Base-by-base conservation (phyloP, 2,113 vertebrate genomes). In the Cottus gobio region DNA sequence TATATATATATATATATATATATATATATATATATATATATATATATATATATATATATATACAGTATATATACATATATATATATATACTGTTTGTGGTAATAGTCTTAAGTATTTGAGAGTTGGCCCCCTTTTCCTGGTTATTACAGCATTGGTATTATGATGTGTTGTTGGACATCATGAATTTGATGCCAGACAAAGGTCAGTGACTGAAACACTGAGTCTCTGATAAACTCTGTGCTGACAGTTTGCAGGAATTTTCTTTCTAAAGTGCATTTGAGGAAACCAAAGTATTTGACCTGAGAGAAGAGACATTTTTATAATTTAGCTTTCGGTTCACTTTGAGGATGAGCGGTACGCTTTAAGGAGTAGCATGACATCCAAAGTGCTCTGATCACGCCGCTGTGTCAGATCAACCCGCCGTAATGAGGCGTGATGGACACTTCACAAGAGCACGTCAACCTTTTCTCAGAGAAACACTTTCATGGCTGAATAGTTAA, bases 401-500 rank as follows among this genome's bases (percentile, higher is more conserved):
- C 42, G 68, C 57, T 68, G n/a, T 18, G 16, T 56, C 58, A 84
- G 77, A 30, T 69, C 62, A 70, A 39, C 46, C 12, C 13, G 12
- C 39, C 11, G 52, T 58, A 73, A 85, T 18, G 58, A 80, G 64
- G 70, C 63, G 30, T 70, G 58, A 73, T 66, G 50, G 52, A 62
- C 66, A 52, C 61, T 66, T 71, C 28, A 75, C 52, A 52, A 36
- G 52, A 81, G 48, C 37, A 39, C 31, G 54, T 56, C 24, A 28
- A 13, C 56, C 52, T 75, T 58, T 70, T 62, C 67, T 63, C 73
- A 80, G 63, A 82, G 72, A 79, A 61, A 60, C 64, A 18, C 42
- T 73, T 62, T 72, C 26, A 64, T 61, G 75, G 58, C 72, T 73
- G 71, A 80, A 70, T 61, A 16, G 26, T 84, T 85, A 76, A 82